phyloP scores from a whole-genome alignment of 2,113 vertebrate species.

The Catagonus wagneri region DNA sequence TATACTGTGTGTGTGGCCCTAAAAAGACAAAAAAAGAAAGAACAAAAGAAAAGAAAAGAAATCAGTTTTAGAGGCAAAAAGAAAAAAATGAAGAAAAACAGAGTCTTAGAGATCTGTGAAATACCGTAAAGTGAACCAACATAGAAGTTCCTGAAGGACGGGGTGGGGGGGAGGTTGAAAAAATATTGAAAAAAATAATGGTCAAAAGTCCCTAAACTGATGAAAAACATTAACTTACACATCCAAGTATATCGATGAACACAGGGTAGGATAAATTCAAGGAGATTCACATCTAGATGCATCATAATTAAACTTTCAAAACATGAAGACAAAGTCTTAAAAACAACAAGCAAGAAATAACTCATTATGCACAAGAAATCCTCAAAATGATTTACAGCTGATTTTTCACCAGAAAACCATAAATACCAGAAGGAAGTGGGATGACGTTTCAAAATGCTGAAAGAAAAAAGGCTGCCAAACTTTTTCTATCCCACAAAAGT shows the following conservation, averaged over 20 bases:
- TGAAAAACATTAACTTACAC: neutral
- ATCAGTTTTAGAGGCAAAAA: neutral
- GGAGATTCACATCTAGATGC: neutral
- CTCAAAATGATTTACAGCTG: neutral
- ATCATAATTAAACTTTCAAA: neutral
- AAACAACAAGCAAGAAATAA: neutral
- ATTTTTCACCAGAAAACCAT: constrained; percentile 5
- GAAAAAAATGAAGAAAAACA: neutral
- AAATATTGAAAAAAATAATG: constrained; percentile 13
- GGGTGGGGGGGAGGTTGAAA: neutral
- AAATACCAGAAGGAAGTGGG: neutral
- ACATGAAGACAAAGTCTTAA: neutral
- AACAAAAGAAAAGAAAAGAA: neutral
- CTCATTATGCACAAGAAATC: neutral
- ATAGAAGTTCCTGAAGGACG: neutral
- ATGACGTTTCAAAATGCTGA: neutral
- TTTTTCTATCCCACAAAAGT: neutral
- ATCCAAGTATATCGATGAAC: neutral
- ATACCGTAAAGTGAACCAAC: neutral
- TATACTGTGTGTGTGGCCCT: no score
- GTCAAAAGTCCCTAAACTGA: neutral
- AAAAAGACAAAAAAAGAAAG: no score
- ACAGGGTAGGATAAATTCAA: neutral
- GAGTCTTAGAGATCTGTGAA: neutral
- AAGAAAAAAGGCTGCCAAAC: neutral